Conservation (phyloP, 30 jellyfish, hydroid and myxozoan genomes). For the Chironex yamaguchii region DNA sequence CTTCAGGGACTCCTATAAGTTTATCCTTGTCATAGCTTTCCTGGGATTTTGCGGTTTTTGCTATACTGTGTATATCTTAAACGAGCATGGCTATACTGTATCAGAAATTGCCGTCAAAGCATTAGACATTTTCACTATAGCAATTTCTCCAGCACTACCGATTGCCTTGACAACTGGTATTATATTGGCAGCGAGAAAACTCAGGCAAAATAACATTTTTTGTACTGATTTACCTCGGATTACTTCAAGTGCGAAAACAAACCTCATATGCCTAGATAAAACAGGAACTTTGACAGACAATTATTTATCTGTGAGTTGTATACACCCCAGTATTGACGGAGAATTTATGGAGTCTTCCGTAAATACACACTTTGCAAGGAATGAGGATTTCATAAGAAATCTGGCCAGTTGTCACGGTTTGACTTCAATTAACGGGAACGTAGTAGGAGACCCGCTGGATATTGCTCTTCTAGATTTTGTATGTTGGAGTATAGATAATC, state of each 20-base stretch:
- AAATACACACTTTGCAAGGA: neutral
- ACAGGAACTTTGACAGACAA: conserved; percentile 73
- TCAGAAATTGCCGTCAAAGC: neutral
- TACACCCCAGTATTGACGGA: neutral
- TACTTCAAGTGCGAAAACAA: conserved; percentile 37
- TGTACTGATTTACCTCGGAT: conserved; percentile 62
- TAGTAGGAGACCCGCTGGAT: conserved; percentile 57
- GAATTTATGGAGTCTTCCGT: neutral
- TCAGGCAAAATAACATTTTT: neutral
- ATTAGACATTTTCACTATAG: conserved; percentile 30
- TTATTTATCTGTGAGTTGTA: conserved; percentile 14
- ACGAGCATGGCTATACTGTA: conserved; percentile 1
- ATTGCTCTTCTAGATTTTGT: conserved; percentile 24
- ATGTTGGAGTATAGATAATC: conserved; percentile 6
- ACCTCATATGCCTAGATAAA: conserved; percentile 48
- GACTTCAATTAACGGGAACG: neutral
- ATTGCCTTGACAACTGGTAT: conserved; percentile 27
- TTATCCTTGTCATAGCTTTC: conserved; percentile 2
- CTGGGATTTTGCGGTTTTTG: conserved; percentile 43
- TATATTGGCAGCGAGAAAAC: conserved; percentile 19
- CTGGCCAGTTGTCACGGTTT: conserved; percentile 59
- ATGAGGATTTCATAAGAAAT: neutral
- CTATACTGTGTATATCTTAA: conserved; percentile 27
- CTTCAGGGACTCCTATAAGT: conserved; percentile 40
- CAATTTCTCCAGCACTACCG: conserved; percentile 69